Conservation (phyloP, 2,797 vertebrate species). For the Pseudochirops corinnae region DNA sequence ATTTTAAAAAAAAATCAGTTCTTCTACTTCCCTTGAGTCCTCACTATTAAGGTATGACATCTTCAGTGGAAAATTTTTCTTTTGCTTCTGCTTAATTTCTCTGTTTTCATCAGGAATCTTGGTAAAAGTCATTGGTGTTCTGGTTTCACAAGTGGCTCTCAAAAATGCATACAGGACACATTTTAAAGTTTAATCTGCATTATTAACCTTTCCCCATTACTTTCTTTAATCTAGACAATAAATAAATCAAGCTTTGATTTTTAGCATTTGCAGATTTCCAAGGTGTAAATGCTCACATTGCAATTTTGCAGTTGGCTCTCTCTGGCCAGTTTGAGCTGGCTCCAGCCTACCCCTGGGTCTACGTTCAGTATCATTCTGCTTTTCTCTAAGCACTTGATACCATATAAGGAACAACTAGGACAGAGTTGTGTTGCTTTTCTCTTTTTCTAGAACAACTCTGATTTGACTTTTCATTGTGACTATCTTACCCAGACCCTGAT, state of each 20-base stretch:
- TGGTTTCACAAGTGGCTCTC: background rate
- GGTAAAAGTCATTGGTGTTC: background rate
- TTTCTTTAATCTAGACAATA: background rate
- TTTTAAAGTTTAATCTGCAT: background rate
- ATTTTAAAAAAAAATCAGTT: background rate
- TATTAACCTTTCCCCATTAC: background rate
- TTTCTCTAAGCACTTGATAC: background rate
- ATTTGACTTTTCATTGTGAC: background rate
- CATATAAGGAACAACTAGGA: background rate
- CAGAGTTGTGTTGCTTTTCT: background rate
- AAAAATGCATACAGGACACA: background rate
- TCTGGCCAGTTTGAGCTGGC: background rate
- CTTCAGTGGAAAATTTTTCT: background rate
- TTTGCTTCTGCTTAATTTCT: background rate
- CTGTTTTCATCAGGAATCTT: background rate
- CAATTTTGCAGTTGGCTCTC: background rate
- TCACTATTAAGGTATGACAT: background rate
- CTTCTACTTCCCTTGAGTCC: background rate
- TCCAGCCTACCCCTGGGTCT: background rate
- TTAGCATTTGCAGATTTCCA: background rate
- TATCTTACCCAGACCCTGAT: background rate
- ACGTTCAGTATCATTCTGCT: background rate
- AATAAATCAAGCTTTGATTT: background rate
- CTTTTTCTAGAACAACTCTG: background rate
- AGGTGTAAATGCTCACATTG: background rate